Base-by-base conservation (phyloP, 2,113 vertebrate genomes). In the Clarias gariepinus region DNA sequence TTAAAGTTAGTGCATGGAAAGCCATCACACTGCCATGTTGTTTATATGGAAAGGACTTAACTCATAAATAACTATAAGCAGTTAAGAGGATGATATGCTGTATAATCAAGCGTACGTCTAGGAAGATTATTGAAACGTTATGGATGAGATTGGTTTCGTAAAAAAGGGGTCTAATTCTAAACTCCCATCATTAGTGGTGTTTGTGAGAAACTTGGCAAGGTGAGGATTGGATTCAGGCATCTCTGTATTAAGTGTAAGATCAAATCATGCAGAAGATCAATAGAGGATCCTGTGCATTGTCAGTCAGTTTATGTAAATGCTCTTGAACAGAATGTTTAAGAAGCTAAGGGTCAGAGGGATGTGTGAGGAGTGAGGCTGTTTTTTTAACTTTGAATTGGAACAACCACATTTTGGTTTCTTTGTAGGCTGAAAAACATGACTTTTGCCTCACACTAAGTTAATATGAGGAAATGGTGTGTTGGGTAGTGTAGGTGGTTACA, bases 1-100 rank as follows among this genome's bases (percentile, higher is more conserved):
- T 68, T 80, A 86, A 68, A 80, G 10, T 68, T 77, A 77, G 58
- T 28, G 30, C 33, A 80, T 68, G 36, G 21, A 78, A 80, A 86
- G 76, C 13, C 1, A 47, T 52, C 41, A 78, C 15, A 21, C 47
- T 21, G 71, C 63, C 16, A 16, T 76, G 16, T 53, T 33, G 41
- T 33, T n/a, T 55, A 53, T 30, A 28, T 53, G 23, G 13, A 77
- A 15, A 58, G 53, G 53, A 30, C n/a, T 18, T 78, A 55, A 15
- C 25, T n/a, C 15, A 28, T 30, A 78, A 28, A 23, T 41, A 74
- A 0, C 33, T 41, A 41, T 41, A 3, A 28, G 23, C 25, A 64
- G 8, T 64, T 64, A 28, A 12, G 25, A n/a, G 25, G 3, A 28
- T 10, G 63, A 12, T 47, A 47, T 47, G 8, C 47, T 47, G 47